These are phyloP conservation scores for Tuberolachnus salignus DNA, from an alignment of 2,888 invertebrate genomes.

Conservation along the genomic window DNA sequence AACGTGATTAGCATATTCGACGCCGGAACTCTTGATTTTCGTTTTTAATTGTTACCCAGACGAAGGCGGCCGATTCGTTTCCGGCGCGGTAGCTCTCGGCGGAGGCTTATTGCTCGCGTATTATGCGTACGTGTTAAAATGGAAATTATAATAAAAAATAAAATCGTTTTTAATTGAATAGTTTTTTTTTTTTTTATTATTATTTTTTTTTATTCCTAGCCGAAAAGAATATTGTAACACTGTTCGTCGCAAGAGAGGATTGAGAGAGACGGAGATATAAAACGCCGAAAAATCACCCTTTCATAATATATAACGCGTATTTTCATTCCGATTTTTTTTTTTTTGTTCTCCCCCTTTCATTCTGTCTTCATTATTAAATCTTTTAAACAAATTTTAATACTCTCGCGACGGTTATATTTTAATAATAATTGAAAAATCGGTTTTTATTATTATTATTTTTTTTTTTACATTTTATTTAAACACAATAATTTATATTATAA, in stretches of 20 bases:
- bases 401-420: not conserved
- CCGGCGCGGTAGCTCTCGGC: constrained; percentile 9
- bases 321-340: not conserved
- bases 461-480: not conserved
- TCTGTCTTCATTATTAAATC: not conserved
- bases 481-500: not conserved
- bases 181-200: constrained; percentile 9
- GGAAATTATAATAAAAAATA: constrained; percentile 1
- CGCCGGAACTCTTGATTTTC: not conserved
- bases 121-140: constrained; percentile 11
- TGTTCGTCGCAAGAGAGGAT: not conserved
- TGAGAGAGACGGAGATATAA: not conserved
- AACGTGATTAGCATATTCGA: not conserved
- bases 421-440: constrained; percentile 28
- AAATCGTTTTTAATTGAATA: constrained; percentile 36
- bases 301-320: not conserved
- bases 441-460: too few relatives aligned
- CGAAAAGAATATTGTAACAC: not conserved
- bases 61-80: constrained; percentile 13
- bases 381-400: not conserved
- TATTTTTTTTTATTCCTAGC: not conserved
- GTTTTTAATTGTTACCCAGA: constrained; percentile 25
- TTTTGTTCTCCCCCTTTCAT: not conserved
- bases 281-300: not conserved
- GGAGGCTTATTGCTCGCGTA: not conserved